Percentiles rank a stretch among this genome's conserved stretches.
phyloP scores from a whole-genome alignment of 2,888 invertebrate genomes.

The Chymomyza fuscimana region DNA sequence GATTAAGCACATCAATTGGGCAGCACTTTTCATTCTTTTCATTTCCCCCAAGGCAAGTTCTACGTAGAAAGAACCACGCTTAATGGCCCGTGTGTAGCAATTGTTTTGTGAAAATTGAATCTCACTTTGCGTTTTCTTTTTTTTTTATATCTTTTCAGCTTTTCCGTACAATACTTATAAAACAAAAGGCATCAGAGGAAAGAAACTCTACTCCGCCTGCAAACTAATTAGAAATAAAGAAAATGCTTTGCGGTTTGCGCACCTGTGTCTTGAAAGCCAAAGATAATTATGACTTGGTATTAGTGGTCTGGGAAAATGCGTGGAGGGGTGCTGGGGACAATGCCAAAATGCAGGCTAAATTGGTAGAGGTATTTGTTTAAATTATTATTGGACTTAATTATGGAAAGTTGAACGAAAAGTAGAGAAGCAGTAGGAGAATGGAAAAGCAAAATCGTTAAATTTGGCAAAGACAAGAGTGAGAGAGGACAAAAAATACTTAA shows the following conservation, averaged over 20 bases:
- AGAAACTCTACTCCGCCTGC: constrained; percentile 22
- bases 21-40: constrained; percentile 40
- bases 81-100: constrained; percentile 45
- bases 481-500: neutral
- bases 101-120: constrained; percentile 70
- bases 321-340: constrained; percentile 4
- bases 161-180: constrained; percentile 21
- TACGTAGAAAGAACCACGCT: neutral
- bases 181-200: constrained; percentile 1
- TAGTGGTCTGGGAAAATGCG: constrained; percentile 3
- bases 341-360: constrained; percentile 37
- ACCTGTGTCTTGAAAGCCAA: constrained; percentile 52
- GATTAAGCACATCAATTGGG: constrained; percentile 73
- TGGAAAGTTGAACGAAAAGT: constrained; percentile 43
- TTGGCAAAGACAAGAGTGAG: neutral
- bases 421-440: constrained; percentile 12
- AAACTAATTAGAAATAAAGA: constrained; percentile 65
- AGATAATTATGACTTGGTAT: constrained; percentile 56
- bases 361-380: constrained; percentile 67
- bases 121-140: constrained; percentile 55
- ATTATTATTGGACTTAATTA: constrained; percentile 74
- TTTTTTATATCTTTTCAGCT: constrained; percentile 42
- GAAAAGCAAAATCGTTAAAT: neutral
- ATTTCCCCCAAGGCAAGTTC: constrained; percentile 28
- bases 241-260: constrained; percentile 66